Conservation (phyloP, 1,140 invertebrate genomes). For the Araneus ventricosus region DNA sequence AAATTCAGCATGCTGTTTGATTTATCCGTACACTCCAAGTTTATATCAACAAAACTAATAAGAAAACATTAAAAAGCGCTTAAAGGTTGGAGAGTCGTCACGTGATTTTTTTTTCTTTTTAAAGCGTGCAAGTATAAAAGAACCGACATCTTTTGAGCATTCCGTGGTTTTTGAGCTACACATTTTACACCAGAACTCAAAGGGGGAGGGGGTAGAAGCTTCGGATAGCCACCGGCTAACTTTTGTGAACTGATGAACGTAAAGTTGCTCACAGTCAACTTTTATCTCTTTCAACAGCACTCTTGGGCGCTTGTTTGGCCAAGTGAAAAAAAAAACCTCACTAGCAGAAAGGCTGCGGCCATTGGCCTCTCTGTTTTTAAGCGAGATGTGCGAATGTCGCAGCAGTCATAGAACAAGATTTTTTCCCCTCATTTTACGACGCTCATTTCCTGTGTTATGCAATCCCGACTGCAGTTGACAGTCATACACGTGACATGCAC, state of each 20-base stretch:
- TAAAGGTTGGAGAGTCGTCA: no score
- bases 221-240: background rate
- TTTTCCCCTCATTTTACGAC: slow-evolving; percentile 72
- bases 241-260: background rate
- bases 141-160: no score
- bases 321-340: background rate
- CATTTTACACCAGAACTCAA: no score
- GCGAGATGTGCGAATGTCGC: slow-evolving; percentile 10
- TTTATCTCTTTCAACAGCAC: slow-evolving; percentile 25
- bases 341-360: slow-evolving; percentile 32
- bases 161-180: no score
- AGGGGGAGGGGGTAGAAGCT: background rate
- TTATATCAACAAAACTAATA: no score
- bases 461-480: slow-evolving; percentile 67
- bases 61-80: no score
- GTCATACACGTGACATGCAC: slow-evolving; percentile 56
- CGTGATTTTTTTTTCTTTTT: no score
- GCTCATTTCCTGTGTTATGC: slow-evolving; percentile 73
- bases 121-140: no score
- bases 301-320: background rate
- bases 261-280: slow-evolving; percentile 7
- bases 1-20: no score
- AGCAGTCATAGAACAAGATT: slow-evolving; percentile 24
- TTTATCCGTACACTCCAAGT: no score
- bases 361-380: slow-evolving; percentile 64